Evolutionary conservation across 2,113 vertebrate genomes (phyloP).

Genomic region (Rhabdornis inornatus): DNA sequence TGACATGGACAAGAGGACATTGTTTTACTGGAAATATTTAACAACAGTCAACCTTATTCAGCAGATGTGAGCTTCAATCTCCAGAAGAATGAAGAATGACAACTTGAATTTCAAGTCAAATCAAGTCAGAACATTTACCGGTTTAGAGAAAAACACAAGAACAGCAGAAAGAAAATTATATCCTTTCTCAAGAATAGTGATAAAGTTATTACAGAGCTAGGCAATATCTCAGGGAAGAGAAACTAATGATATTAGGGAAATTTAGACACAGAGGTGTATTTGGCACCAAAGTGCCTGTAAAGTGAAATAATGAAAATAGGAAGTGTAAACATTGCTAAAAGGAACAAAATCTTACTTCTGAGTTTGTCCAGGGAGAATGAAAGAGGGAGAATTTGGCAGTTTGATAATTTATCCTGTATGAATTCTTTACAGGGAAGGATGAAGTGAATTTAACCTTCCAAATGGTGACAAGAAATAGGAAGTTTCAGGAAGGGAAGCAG

Average conservation of each 20-base stretch:
- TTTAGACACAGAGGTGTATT: background rate
- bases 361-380: background rate
- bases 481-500: background rate
- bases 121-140: background rate
- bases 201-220: background rate
- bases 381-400: background rate
- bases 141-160: background rate
- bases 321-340: background rate
- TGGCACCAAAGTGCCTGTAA: background rate
- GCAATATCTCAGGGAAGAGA: background rate
- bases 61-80: background rate
- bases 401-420: background rate
- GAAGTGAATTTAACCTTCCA: conserved; percentile 5
- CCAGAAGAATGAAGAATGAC: background rate
- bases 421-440: background rate
- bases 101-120: background rate
- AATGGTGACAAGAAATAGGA: background rate
- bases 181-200: background rate
- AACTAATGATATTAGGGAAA: background rate
- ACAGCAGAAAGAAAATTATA: background rate
- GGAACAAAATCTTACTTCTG: background rate
- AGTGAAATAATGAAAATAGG: background rate
- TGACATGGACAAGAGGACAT: background rate
- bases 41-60: background rate
- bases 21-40: background rate